Conservation (phyloP, 2,888 invertebrate species). For the Saturnia japonica region DNA sequence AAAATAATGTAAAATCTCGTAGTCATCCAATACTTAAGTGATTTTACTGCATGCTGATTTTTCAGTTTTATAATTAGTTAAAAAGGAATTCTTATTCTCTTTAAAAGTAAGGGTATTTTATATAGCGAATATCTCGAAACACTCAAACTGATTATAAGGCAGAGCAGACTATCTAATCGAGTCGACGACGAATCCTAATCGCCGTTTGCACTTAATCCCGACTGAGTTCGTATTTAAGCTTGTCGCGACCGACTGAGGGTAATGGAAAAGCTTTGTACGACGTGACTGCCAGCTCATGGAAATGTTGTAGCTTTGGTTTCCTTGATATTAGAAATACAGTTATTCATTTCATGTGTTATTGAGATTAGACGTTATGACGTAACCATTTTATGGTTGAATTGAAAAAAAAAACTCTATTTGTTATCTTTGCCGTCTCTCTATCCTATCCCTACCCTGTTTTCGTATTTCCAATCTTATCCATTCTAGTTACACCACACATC, state of each 20-base stretch:
- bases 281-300: background rate
- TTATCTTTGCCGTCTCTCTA: no score
- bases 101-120: background rate
- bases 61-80: background rate
- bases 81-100: background rate
- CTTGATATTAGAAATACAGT: no score
- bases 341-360: no score
- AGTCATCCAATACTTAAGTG: background rate
- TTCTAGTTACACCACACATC: no score
- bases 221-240: background rate
- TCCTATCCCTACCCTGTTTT: no score
- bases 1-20: background rate
- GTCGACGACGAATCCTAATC: background rate
- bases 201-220: slow-evolving; percentile 10
- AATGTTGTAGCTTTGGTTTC: background rate
- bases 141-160: slow-evolving; percentile 4
- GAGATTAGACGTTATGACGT: no score
- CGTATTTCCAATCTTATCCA: no score
- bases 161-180: slow-evolving; percentile 5
- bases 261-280: slow-evolving; percentile 12
- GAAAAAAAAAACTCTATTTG: no score
- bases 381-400: no score
- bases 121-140: background rate
- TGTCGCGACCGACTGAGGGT: slow-evolving; percentile 5
- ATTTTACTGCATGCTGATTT: background rate